Percentiles rank a stretch among this genome's conserved stretches.
These are phyloP conservation scores for Alloscopus bannaensis DNA, from an alignment of 2,888 invertebrate species.

Conservation along the genomic window DNA sequence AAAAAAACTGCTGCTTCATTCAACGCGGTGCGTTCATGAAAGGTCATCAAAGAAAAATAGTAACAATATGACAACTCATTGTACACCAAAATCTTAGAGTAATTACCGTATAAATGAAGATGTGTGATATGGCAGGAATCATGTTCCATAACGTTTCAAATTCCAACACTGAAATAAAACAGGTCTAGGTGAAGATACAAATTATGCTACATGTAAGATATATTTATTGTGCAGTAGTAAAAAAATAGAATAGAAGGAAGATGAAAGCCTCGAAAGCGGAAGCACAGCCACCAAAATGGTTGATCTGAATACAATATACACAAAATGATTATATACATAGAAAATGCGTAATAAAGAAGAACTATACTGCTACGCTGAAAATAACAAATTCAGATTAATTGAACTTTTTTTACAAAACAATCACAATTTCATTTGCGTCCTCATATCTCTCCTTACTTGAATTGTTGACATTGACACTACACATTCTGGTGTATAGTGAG, in stretches of 20 bases:
- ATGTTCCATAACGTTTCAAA: constrained; percentile 19
- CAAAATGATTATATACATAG: constrained; percentile 37
- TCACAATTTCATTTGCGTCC: background rate
- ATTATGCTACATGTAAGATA: constrained; percentile 47
- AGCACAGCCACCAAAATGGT: constrained; percentile 41
- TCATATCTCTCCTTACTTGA: too few species aligned
- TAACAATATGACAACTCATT: constrained; percentile 36
- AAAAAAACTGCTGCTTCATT: constrained; percentile 10
- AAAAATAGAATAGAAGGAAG: constrained; percentile 41
- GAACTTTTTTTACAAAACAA: background rate
- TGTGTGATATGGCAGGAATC: constrained; percentile 55
- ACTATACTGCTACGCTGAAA: background rate
- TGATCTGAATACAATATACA: constrained; percentile 55
- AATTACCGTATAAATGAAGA: constrained; percentile 50
- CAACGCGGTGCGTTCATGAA: constrained; percentile 4
- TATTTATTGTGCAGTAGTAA: constrained; percentile 54
- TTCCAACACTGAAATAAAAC: constrained; percentile 9
- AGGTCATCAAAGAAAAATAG: background rate
- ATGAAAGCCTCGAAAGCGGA: constrained; percentile 23
- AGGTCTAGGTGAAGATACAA: constrained; percentile 23
- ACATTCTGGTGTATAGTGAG: too few species aligned
- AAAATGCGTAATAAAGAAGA: constrained; percentile 53
- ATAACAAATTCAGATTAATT: background rate
- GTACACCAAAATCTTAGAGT: too few species aligned
- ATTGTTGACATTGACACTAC: too few species aligned